Conservation (phyloP, 2,113 vertebrate species). For the Ailuropoda melanoleuca region DNA sequence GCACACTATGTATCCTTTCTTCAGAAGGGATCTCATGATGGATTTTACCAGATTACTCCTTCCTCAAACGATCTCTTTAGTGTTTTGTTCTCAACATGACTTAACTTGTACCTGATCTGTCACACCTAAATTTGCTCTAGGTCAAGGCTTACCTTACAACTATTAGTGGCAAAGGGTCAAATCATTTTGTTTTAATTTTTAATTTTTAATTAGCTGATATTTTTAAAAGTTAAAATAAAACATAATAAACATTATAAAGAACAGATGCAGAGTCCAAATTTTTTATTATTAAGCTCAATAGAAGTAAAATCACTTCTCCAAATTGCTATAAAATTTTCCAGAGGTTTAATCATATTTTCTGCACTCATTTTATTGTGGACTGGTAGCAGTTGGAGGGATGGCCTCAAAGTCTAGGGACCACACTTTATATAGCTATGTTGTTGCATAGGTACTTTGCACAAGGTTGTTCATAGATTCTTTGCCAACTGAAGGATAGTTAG, state of each 20-base stretch:
- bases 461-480: background rate
- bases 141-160: background rate
- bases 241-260: background rate
- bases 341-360: background rate
- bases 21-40: background rate
- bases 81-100: background rate
- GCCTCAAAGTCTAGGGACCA: background rate
- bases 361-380: background rate
- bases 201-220: background rate
- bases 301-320: background rate
- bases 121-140: background rate
- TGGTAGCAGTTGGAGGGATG: background rate
- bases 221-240: background rate
- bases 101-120: background rate
- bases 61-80: background rate
- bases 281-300: background rate
- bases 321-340: background rate
- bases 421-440: accelerated
- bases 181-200: background rate
- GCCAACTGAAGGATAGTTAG: background rate
- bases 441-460: background rate
- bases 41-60: background rate
- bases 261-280: background rate
- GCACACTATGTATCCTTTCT: background rate
- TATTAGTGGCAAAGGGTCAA: background rate